Conservation (phyloP, 1,140 invertebrate genomes). For the Anoplophora glabripennis region DNA sequence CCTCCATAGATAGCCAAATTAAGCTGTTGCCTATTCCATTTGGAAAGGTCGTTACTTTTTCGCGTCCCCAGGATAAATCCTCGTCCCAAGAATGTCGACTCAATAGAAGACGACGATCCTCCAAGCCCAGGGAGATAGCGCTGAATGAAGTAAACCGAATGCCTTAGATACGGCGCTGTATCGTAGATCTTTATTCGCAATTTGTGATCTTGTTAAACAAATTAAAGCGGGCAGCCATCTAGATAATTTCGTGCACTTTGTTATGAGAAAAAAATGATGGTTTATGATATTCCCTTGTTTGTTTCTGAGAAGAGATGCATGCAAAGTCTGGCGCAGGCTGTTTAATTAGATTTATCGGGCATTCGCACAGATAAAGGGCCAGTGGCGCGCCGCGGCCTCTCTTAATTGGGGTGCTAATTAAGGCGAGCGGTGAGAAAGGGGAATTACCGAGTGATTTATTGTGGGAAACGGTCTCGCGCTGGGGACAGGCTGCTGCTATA, state of each 20-base stretch:
- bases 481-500: too few relatives aligned
- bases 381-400: too few relatives aligned
- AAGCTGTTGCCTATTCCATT: too few relatives aligned
- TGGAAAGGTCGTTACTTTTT: too few relatives aligned
- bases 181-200: conserved; percentile 24
- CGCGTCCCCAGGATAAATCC: too few relatives aligned
- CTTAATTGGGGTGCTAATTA: too few relatives aligned
- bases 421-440: too few relatives aligned
- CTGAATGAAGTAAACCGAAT: conserved; percentile 20
- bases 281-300: conserved; percentile 23
- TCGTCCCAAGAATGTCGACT: too few relatives aligned
- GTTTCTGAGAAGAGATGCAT: conserved; percentile 25
- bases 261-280: conserved; percentile 19
- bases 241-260: conserved; percentile 31
- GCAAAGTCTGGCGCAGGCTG: conserved; percentile 10
- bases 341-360: conserved; percentile 25
- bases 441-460: too few relatives aligned
- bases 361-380: conserved; percentile 16
- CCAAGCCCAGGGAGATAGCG: conserved; percentile 12
- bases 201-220: conserved; percentile 35
- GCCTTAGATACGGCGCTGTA: conserved; percentile 9
- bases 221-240: conserved; percentile 30
- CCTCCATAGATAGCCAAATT: too few relatives aligned
- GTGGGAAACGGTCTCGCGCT: too few relatives aligned
- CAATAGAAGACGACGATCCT: too few relatives aligned